A percentile compares a stretch with the other conserved stretches of the same genome.
Conservation (phyloP, 2,113 vertebrate genomes). For the Aptenodytes forsteri region DNA sequence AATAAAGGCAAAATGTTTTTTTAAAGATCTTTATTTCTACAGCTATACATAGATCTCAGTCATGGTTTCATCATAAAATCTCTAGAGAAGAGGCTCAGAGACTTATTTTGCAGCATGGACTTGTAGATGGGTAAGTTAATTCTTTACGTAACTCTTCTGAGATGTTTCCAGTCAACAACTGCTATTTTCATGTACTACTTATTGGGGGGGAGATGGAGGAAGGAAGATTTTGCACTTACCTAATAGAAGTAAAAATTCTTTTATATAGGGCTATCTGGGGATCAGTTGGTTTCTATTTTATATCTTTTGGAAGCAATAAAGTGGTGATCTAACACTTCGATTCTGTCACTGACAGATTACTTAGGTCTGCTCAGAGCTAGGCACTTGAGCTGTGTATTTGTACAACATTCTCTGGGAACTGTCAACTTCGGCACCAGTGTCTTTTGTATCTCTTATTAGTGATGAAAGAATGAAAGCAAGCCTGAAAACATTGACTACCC, state of each 20-base stretch:
- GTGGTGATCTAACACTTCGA: background rate
- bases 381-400: constrained; percentile 1
- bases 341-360: constrained; percentile 12
- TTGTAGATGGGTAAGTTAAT: constrained; percentile 88
- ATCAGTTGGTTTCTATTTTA: constrained; percentile 15
- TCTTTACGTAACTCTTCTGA: background rate
- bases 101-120: constrained; percentile 91
- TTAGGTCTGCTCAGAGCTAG: background rate
- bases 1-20: background rate
- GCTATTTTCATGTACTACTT: background rate
- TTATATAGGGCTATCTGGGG: background rate
- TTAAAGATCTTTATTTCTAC: constrained; percentile 14
- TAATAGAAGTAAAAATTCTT: background rate
- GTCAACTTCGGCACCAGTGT: background rate
- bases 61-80: constrained; percentile 96
- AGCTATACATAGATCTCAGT: constrained; percentile 91
- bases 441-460: background rate
- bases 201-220: background rate
- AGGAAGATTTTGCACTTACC: background rate
- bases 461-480: background rate
- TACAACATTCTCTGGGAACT: constrained; percentile 8
- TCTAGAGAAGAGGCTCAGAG: constrained; percentile 93
- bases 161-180: background rate
- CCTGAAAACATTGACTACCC: background rate
- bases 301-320: constrained; percentile 23